These are phyloP conservation scores for Pelodytes ibericus DNA, from an alignment of 2,797 vertebrate species.

Conservation along the genomic window DNA sequence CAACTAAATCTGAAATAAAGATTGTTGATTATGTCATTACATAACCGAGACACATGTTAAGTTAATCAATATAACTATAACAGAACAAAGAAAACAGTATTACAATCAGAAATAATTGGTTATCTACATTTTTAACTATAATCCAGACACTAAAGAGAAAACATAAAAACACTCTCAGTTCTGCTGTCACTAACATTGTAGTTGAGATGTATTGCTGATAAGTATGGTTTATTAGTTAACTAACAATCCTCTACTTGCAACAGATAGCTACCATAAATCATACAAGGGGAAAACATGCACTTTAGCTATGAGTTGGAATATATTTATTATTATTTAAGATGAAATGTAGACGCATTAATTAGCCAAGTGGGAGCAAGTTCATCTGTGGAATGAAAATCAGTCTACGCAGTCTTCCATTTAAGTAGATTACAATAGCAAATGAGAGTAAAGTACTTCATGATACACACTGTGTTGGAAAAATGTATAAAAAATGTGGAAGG, in stretches of 20 bases:
- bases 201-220: slow-evolving; percentile 13
- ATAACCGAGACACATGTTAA: too few species aligned
- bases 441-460: slow-evolving; percentile 25
- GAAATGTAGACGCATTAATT: slow-evolving; percentile 37
- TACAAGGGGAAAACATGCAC: slow-evolving; percentile 2
- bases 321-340: slow-evolving; percentile 30
- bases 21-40: too few species aligned
- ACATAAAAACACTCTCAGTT: slow-evolving; percentile 11
- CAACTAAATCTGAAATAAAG: too few species aligned
- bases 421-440: slow-evolving; percentile 39
- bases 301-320: slow-evolving; percentile 15
- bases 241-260: too few species aligned
- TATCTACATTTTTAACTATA: too few species aligned
- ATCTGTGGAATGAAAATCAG: slow-evolving; percentile 37
- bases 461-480: slow-evolving; percentile 19
- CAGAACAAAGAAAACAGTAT: too few species aligned
- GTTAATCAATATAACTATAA: too few species aligned
- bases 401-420: slow-evolving; percentile 36
- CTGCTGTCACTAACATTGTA: slow-evolving; percentile 1
- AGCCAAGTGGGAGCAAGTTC: slow-evolving; percentile 14
- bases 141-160: too few species aligned
- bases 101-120: too few species aligned
- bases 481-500: slow-evolving; percentile 25
- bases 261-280: neutral
- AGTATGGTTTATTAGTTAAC: slow-evolving; percentile 25